These are phyloP conservation scores for Mus caroli DNA, from an alignment of 2,797 vertebrate species.

Conservation along the genomic window DNA sequence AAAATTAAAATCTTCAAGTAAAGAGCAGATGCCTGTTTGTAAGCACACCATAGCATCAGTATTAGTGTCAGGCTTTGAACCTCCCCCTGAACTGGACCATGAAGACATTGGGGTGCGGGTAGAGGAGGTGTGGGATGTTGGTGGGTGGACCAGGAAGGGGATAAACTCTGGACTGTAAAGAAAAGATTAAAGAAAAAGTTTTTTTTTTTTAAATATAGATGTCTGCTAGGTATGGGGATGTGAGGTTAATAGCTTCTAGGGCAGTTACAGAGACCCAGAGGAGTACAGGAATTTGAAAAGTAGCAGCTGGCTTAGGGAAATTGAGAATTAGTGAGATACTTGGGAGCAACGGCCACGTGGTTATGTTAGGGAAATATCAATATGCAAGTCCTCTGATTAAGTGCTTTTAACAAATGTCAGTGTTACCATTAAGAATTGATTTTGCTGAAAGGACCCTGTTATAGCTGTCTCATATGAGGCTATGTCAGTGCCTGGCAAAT, in stretches of 20 bases:
- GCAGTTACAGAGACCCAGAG: not conserved
- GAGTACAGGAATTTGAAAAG: not conserved
- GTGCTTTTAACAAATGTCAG: not conserved
- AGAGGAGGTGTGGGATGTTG: no score
- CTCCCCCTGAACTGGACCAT: no score
- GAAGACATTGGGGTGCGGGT: no score
- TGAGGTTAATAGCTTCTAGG: not conserved
- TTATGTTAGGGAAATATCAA: not conserved
- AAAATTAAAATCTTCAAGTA: not conserved
- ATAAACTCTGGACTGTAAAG: no score
- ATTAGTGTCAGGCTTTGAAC: no score
- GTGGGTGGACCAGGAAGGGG: no score
- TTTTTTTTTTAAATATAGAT: no score
- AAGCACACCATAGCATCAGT: no score
- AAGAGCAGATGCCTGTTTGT: not conserved
- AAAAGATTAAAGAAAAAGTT: no score
- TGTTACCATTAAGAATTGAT: not conserved
- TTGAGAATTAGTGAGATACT: not conserved
- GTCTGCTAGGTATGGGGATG: fast-evolving
- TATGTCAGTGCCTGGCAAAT: no score
- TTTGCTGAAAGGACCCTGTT: no score
- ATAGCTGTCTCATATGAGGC: no score
- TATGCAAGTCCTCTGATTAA: not conserved
- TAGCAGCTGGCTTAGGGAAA: not conserved
- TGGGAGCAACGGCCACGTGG: fast-evolving